Evolutionary conservation across 2,888 invertebrate genomes (phyloP), one percentile per base, ranked within the genome.

Genomic region (Muschampia plurimacula): DNA sequence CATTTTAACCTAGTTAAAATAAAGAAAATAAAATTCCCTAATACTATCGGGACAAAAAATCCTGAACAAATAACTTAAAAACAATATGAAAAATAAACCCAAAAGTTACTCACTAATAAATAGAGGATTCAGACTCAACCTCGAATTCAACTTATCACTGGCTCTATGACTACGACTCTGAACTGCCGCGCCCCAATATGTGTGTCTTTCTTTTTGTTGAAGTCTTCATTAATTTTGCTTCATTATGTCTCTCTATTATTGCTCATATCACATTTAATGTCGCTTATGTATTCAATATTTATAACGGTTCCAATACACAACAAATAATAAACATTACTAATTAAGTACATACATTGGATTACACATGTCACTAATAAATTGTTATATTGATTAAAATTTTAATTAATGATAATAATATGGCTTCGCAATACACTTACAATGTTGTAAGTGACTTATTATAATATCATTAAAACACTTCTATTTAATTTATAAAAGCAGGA

Each of bases 31-130:
- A 94, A 93, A 93, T 92, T 92, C 94, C 94, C 94, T 94, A 93
- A 93, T 91, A 89, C 93, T 94, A 94, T 90, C 89, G 93, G 94
- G 94, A 94, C 93, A 93, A 94, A 94, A 94, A 93, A 93, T 93
- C 93, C 89, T 92, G 93, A 93, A 92, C 92, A 92, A 92, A 93
- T 91, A 93, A 94, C 92, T 93, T 93, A 93, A 93, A 94, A 93
- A 93, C 92, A 93, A 92, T 92, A 93, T 90, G 92, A 93, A 93
- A 93, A 92, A 92, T 89, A 89, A 94, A 93, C 91, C 91, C 89
- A 91, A 93, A 93, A 92, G 90, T 93, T 93, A 93, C 93, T 92
- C 89, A 93, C 93, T 93, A 93, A 93, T 92, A 88, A 92, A 92
- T 89, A 93, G 88, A 92, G 91, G 91, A 89, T 92, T 91, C 91